Conservation (phyloP, 2,797 vertebrate species). For the Hydrocynus forskahlii region DNA sequence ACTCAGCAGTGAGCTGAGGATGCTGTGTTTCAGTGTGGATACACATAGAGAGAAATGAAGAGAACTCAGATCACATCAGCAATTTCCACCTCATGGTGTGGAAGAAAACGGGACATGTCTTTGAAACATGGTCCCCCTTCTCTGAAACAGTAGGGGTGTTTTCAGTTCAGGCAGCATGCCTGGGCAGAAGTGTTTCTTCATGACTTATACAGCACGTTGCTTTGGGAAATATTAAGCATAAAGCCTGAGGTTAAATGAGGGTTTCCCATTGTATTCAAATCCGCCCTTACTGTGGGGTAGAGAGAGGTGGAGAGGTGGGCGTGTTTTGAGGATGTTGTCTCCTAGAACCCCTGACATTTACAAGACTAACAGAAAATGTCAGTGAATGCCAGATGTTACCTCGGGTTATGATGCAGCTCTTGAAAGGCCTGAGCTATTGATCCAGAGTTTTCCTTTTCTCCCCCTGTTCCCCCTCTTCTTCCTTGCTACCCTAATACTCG, state of each 20-base stretch:
- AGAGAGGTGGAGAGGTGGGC: constrained; percentile 48
- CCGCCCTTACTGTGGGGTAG: constrained; percentile 29
- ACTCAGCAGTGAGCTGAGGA: neutral
- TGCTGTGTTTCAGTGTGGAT: constrained; percentile 1
- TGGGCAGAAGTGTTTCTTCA: neutral
- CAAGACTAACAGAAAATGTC: constrained; percentile 76
- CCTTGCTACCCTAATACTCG: constrained; percentile 44
- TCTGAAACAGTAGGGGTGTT: neutral
- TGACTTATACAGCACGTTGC: neutral
- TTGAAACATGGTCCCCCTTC: neutral
- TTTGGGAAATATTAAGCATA: neutral
- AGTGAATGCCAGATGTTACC: constrained; percentile 77
- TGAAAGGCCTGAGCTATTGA: constrained; percentile 70
- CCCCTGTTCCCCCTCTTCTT: constrained; percentile 34
- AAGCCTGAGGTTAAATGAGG: constrained; percentile 17
- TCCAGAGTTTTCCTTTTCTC: constrained; percentile 53
- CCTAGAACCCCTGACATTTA: constrained; percentile 75
- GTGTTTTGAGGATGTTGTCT: constrained; percentile 64
- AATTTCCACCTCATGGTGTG: neutral
- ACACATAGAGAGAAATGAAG: neutral
- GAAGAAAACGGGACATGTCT: too few species aligned
- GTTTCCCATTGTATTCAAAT: constrained; percentile 15
- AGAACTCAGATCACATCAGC: neutral
- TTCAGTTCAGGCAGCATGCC: neutral
- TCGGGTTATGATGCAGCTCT: constrained; percentile 68